Conservation (phyloP, 1,140 invertebrate genomes). For the Mizuhopecten yessoensis region DNA sequence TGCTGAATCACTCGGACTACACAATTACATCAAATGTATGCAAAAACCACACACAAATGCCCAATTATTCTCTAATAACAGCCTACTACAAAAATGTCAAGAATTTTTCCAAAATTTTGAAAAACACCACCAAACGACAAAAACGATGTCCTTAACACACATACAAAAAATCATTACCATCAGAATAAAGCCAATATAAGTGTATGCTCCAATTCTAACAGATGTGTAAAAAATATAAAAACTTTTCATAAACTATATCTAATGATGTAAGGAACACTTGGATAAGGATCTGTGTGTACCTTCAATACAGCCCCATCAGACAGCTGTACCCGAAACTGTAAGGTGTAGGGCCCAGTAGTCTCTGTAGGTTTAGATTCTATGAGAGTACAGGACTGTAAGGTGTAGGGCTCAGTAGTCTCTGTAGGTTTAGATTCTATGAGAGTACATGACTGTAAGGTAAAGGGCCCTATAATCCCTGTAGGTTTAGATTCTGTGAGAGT, state of each 20-base stretch:
- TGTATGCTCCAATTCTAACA: slow-evolving; percentile 33
- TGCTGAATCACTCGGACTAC: slow-evolving; percentile 31
- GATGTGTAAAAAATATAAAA: slow-evolving; percentile 11
- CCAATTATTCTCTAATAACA: slow-evolving; percentile 39
- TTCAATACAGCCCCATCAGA: too few species aligned
- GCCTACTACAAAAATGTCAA: background rate
- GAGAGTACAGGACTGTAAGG: too few species aligned
- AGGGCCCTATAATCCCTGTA: too few species aligned
- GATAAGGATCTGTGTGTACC: background rate
- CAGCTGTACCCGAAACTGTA: slow-evolving; percentile 25
- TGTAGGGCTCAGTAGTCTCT: too few species aligned
- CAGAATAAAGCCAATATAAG: background rate
- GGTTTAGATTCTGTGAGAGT: too few species aligned
- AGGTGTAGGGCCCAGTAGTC: background rate
- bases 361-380: too few species aligned
- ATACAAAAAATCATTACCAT: background rate
- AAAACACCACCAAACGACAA: slow-evolving; percentile 7
- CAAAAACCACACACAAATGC: slow-evolving; percentile 7
- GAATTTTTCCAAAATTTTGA: slow-evolving; percentile 28
- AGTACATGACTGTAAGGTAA: too few species aligned
- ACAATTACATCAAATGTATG: slow-evolving; percentile 35
- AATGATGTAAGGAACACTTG: slow-evolving; percentile 9
- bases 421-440: too few species aligned
- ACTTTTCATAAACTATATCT: background rate
- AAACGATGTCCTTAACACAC: slow-evolving; percentile 7